Conservation (phyloP, 2,888 invertebrate genomes). For the Parthenolecanium corni region DNA sequence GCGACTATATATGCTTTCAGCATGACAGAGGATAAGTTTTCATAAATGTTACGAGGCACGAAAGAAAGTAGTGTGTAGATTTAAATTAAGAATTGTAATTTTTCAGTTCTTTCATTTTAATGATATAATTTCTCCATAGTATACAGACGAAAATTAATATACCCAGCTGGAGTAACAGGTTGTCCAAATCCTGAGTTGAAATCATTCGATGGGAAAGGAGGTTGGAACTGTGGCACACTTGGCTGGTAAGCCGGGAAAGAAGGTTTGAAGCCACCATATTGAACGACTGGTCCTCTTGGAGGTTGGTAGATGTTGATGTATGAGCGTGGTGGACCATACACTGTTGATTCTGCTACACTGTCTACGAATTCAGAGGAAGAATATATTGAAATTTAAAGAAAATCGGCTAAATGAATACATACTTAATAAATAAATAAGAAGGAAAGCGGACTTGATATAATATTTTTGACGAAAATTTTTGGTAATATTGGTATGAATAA, state of each 20-base stretch:
- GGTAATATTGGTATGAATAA: too few relatives aligned
- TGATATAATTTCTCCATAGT: too few relatives aligned
- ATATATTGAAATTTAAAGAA: neutral
- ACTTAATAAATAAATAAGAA: neutral
- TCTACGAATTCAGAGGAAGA: neutral
- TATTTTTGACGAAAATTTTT: too few relatives aligned
- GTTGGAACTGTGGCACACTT: conserved; percentile 18
- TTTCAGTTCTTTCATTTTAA: too few relatives aligned
- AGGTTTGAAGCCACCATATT: conserved; percentile 25
- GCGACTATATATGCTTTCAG: neutral
- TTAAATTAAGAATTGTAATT: too few relatives aligned
- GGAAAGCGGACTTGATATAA: neutral
- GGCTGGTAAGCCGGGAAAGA: conserved; percentile 13
- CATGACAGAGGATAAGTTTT: neutral
- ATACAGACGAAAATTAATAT: too few relatives aligned
- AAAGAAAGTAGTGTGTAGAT: too few relatives aligned
- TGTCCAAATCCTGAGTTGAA: neutral
- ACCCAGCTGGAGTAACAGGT: neutral
- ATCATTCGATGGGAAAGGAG: conserved; percentile 1
- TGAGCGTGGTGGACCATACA: conserved; percentile 22
- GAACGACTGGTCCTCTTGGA: conserved; percentile 1
- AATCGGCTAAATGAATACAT: too few relatives aligned
- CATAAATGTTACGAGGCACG: neutral
- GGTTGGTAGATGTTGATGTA: conserved; percentile 1
- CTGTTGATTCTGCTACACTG: conserved; percentile 8